Percentiles rank a stretch among this genome's conserved stretches.
Evolutionary conservation across 2,113 vertebrate genomes (phyloP).

Genomic region (Tapirus terrestris): DNA sequence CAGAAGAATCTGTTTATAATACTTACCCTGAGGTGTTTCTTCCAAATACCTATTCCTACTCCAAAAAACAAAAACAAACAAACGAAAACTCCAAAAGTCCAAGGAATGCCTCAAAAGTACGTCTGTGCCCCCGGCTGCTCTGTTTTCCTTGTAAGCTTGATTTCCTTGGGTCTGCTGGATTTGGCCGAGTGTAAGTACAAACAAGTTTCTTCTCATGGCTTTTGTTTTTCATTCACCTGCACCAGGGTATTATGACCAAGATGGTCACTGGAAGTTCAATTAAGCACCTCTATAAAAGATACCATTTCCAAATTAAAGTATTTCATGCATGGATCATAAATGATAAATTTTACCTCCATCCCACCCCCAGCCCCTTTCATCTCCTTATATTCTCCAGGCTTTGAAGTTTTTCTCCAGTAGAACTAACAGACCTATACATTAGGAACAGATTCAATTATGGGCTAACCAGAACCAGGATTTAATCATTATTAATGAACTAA

Average conservation of each 20-base stretch:
- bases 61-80: background rate
- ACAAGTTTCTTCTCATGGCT: background rate
- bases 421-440: background rate
- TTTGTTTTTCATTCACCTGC: background rate
- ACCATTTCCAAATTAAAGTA: conserved; percentile 16
- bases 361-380: background rate
- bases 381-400: background rate
- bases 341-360: background rate
- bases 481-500: background rate
- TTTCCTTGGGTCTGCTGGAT: background rate
- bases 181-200: background rate
- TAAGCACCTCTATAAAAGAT: background rate
- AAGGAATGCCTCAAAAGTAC: background rate
- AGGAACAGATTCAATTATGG: background rate
- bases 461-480: background rate
- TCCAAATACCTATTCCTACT: background rate
- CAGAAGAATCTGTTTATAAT: background rate
- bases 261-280: background rate
- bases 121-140: background rate
- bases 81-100: background rate
- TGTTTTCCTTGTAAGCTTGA: background rate
- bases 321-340: background rate
- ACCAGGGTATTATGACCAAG: background rate
- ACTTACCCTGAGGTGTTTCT: background rate
- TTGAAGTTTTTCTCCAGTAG: background rate